Base-by-base conservation (phyloP, 2,888 invertebrate genomes). In the Drosophila longiperda region DNA sequence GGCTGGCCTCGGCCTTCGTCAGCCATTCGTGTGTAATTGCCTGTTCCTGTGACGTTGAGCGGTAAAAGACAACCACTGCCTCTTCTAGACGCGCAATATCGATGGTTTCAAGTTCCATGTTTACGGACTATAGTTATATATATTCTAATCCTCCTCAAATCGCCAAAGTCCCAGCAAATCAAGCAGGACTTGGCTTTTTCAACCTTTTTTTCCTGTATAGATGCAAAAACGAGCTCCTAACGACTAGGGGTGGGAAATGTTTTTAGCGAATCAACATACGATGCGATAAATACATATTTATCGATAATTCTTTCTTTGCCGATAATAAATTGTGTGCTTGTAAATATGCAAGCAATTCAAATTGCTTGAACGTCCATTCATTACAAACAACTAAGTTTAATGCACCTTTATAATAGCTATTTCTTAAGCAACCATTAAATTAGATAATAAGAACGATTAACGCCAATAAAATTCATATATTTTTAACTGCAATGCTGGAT, bases 1-100 rank as follows among this genome's bases (percentile, higher is more conserved):
- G 95, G 32, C 97, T 97, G 78, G 95, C 94, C 93, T 98, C 98
- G 15, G 97, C 97, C 80, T 95, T 94, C 45, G 97, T 96, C 52
- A 99, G 95, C 97, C 97, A 98, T 53, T 96, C 95, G 91, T 98
- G 97, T 72, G 97, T 96, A 82, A 96, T 95, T 15, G 96, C 95
- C 89, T 97, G 96, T 82, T 96, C 96, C 53, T 94, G 94, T 2
- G 95, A 94, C 52, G 91, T 91, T 26, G 92, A 92, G 33, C 92
- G 92, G 80, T 93, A 93, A 73, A 93, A 93, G 11, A 91, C 83
- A 48, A 92, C 86, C 17, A 93, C 92, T n/a, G 93, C 93, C 76
- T 93, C 92, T 75, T 93, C 93, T 23, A 93, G 80, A 23, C 91
- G 87, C 20, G 87, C 88, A 54, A 93, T 90, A 80, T 93, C 92